Conservation (phyloP, 2,888 invertebrate genomes). For the Tromatobia lineatoria region DNA sequence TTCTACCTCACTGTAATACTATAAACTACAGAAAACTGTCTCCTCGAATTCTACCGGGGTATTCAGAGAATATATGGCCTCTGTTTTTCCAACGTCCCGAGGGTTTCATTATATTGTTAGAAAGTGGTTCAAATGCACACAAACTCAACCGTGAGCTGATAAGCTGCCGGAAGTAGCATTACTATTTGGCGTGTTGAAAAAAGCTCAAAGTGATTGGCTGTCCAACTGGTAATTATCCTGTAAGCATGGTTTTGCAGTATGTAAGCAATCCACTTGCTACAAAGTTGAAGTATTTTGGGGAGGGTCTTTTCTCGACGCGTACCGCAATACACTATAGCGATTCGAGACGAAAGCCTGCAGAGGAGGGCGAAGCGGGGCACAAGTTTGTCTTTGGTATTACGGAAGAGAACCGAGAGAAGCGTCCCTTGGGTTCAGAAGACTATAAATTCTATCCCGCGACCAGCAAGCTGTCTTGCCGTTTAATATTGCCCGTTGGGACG, state of each 20-base stretch:
- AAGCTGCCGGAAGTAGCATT: neutral
- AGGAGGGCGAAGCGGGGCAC: slow-evolving; percentile 31
- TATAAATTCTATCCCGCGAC: slow-evolving; percentile 79
- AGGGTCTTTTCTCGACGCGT: neutral
- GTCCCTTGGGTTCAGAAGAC: slow-evolving; percentile 63
- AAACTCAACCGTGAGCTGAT: neutral
- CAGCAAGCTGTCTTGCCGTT: slow-evolving; percentile 67
- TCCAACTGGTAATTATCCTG: neutral
- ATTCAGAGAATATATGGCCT: neutral
- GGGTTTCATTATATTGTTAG: neutral
- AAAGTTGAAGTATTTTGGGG: neutral
- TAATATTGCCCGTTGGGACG: slow-evolving; percentile 78
- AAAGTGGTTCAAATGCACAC: neutral
- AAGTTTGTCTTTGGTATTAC: slow-evolving; percentile 84
- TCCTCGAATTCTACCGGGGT: neutral
- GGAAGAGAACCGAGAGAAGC: slow-evolving; percentile 69
- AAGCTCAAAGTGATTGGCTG: neutral
- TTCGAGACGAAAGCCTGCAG: neutral
- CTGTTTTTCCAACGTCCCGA: neutral
- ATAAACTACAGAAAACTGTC: neutral
- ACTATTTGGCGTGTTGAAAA: neutral
- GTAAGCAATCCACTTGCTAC: neutral
- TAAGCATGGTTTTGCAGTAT: neutral
- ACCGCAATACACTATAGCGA: neutral
- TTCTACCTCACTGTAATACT: neutral